A percentile compares a stretch with the other conserved stretches of the same genome.
Conservation (phyloP, 1,140 invertebrate genomes). For the Asbolus verrucosus region DNA sequence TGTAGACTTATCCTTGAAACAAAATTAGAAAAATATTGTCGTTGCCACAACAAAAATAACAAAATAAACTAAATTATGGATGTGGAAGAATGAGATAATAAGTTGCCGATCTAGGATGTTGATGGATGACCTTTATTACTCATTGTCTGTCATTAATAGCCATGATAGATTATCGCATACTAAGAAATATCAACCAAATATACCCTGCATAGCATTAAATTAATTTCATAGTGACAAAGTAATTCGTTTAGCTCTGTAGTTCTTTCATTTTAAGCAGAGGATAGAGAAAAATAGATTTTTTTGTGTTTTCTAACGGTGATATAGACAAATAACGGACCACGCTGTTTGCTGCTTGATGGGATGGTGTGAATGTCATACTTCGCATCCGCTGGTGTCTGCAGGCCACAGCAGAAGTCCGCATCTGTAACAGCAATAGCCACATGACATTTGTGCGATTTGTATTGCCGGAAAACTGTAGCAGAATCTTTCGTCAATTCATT, state of each 20-base stretch:
- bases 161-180: slow-evolving; percentile 19
- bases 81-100: background rate
- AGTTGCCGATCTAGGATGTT: background rate
- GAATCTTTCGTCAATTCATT: no score
- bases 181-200: background rate
- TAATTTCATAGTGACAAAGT: background rate
- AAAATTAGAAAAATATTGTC: slow-evolving; percentile 24
- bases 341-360: slow-evolving; percentile 58
- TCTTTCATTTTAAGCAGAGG: slow-evolving; percentile 24
- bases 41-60: slow-evolving; percentile 34
- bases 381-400: slow-evolving; percentile 79
- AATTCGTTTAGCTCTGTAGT: slow-evolving; percentile 16
- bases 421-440: slow-evolving; percentile 77
- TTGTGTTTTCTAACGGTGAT: slow-evolving; percentile 35
- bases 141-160: no score
- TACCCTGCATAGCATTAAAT: slow-evolving; percentile 25
- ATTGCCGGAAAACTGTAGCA: no score
- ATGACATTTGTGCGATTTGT: slow-evolving; percentile 34
- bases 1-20: slow-evolving; percentile 9
- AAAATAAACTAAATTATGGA: slow-evolving; percentile 22
- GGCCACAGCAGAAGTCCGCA: slow-evolving; percentile 88
- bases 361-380: slow-evolving; percentile 62
- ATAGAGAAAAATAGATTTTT: slow-evolving; percentile 24
- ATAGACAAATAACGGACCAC: slow-evolving; percentile 60
- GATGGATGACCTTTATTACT: slow-evolving; percentile 17